Evolutionary conservation across 1,140 invertebrate species (phyloP).

Genomic region (Musca vetustissima): DNA sequence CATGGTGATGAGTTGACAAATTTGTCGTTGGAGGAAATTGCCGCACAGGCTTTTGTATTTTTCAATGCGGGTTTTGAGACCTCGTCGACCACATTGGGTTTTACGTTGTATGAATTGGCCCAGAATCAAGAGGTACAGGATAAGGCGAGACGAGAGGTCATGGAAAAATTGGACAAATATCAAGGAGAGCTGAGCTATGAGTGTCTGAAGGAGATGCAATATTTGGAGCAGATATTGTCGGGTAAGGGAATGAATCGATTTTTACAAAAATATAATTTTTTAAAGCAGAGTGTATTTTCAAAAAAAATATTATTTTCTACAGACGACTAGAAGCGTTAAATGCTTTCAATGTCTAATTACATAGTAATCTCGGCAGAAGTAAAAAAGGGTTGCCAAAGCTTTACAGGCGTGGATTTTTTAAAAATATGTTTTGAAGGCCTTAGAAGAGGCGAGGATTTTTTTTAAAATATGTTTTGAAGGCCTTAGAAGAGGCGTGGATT

Average conservation of each 20-base stretch:
- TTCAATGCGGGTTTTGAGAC: slow-evolving; percentile 60
- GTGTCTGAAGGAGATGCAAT: slow-evolving; percentile 61
- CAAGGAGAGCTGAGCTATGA: slow-evolving; percentile 56
- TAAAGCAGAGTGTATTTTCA: no score
- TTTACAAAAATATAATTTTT: no score
- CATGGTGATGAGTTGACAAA: slow-evolving; percentile 36
- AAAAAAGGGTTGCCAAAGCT: no score
- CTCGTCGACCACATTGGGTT: slow-evolving; percentile 59
- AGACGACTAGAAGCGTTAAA: no score
- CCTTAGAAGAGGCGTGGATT: no score
- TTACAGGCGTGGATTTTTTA: no score
- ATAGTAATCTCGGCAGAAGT: no score
- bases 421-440: no score
- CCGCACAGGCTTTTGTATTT: slow-evolving; percentile 40
- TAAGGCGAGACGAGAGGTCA: slow-evolving; percentile 61
- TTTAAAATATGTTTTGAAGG: no score
- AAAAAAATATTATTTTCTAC: no score
- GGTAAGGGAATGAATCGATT: slow-evolving; percentile 28
- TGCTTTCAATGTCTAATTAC: no score
- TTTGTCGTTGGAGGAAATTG: slow-evolving; percentile 33
- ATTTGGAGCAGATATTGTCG: slow-evolving; percentile 62
- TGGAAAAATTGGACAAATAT: slow-evolving; percentile 46
- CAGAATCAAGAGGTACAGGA: slow-evolving; percentile 63
- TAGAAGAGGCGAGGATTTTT: no score
- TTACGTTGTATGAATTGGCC: slow-evolving; percentile 62